Conservation (phyloP, 2,888 invertebrate species). For the Chloroclysta siterata region DNA sequence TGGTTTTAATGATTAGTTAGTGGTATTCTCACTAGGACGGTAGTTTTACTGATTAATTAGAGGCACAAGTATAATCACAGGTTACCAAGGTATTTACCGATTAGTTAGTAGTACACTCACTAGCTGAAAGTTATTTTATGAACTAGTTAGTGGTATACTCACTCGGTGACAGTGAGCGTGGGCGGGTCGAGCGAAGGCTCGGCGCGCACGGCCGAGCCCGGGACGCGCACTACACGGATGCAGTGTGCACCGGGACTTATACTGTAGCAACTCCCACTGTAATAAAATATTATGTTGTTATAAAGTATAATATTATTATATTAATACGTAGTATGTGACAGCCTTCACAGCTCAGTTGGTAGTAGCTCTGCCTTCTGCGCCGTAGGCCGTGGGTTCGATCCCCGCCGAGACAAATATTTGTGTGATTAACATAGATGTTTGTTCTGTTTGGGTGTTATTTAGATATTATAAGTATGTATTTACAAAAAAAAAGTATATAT, state of each 20-base stretch:
- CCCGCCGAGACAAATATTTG: too few relatives aligned
- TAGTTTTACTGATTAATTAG: not conserved
- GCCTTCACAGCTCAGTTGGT: too few relatives aligned
- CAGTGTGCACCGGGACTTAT: slow-evolving; percentile 85
- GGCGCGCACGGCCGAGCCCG: slow-evolving; percentile 75
- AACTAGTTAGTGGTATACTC: slow-evolving; percentile 45
- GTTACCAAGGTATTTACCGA: not conserved
- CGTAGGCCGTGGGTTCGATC: too few relatives aligned
- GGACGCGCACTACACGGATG: slow-evolving; percentile 93
- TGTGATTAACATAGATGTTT: too few relatives aligned
- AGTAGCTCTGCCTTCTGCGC: too few relatives aligned
- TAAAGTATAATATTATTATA: too few relatives aligned
- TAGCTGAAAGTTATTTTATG: not conserved
- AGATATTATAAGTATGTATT: too few relatives aligned
- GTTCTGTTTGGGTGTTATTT: too few relatives aligned
- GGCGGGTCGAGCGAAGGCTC: slow-evolving; percentile 42
- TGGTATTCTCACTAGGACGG: not conserved
- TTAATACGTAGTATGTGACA: too few relatives aligned
- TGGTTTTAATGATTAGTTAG: not conserved
- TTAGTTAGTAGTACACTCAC: not conserved
- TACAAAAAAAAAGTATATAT: too few relatives aligned
- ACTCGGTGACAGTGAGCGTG: slow-evolving; percentile 65
- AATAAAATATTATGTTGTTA: slow-evolving; percentile 4
- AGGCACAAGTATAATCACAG: not conserved
- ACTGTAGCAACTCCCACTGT: slow-evolving; percentile 90